These are phyloP conservation scores for Catocala nupta DNA, from an alignment of 2,888 invertebrate genomes.

Conservation along the genomic window DNA sequence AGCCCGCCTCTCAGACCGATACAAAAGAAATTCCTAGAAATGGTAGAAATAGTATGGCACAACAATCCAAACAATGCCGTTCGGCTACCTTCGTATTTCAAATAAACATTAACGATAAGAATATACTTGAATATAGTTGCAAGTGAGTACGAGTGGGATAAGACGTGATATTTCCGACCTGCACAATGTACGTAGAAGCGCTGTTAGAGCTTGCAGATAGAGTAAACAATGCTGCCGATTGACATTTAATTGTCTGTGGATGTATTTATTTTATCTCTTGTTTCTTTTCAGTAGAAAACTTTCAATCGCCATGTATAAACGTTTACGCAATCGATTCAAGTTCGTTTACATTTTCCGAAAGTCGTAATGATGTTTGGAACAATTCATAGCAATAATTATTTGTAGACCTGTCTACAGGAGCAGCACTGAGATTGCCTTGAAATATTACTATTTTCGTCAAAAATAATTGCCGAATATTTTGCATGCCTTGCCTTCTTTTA, in stretches of 20 bases:
- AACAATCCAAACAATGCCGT: constrained; percentile 4
- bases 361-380: too few species aligned
- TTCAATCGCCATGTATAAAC: too few species aligned
- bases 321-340: too few species aligned
- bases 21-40: constrained; percentile 9
- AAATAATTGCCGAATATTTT: too few species aligned
- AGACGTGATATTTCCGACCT: constrained; percentile 18
- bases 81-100: constrained; percentile 4
- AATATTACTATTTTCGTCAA: too few species aligned
- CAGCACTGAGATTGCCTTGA: too few species aligned
- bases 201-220: constrained; percentile 9
- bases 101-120: constrained; percentile 13
- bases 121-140: neutral
- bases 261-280: neutral
- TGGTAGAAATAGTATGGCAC: constrained; percentile 5
- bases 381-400: too few species aligned
- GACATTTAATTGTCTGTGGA: neutral
- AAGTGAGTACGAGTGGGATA: constrained; percentile 6
- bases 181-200: constrained; percentile 1
- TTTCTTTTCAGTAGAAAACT: too few species aligned
- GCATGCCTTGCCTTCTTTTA: too few species aligned
- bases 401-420: too few species aligned
- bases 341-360: too few species aligned
- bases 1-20: constrained; percentile 6
- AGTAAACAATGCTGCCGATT: constrained; percentile 2